These are phyloP conservation scores for Microplitis mediator DNA, from an alignment of 1,140 invertebrate species.

Conservation along the genomic window DNA sequence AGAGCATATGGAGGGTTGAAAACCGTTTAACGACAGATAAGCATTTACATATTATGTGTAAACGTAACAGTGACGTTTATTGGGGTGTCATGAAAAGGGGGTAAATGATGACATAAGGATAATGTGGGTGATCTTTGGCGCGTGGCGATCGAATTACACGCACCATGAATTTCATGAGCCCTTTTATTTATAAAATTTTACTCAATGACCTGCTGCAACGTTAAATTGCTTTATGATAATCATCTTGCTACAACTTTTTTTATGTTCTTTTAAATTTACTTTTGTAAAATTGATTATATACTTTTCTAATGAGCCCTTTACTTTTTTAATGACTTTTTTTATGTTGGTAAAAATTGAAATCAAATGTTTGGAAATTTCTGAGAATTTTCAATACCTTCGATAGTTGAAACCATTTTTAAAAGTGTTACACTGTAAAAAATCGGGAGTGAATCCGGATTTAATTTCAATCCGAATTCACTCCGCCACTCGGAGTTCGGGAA, in stretches of 20 bases:
- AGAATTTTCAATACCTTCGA: no score
- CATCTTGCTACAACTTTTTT: background rate
- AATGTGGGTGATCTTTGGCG: conserved; percentile 29
- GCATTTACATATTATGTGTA: conserved; percentile 39
- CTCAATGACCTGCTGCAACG: background rate
- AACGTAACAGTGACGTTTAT: background rate
- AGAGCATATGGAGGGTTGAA: conserved; percentile 6
- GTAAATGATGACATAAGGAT: conserved; percentile 12
- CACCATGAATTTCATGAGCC: conserved; percentile 10
- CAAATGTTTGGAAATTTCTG: no score
- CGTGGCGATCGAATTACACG: conserved; percentile 35
- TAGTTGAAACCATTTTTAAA: no score
- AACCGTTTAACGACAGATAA: conserved; percentile 40
- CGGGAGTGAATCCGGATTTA: no score
- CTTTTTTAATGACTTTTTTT: no score
- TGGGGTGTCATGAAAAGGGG: conserved; percentile 2
- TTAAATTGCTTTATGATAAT: conserved; percentile 1
- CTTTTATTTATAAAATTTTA: background rate
- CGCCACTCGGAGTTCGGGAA: no score
- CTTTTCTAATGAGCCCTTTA: no score
- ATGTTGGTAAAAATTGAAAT: no score
- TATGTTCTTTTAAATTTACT: background rate
- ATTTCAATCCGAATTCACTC: no score
- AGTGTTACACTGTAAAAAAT: no score
- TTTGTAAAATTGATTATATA: no score